Evolutionary conservation across 2,888 invertebrate species (phyloP).

Genomic region (Lottia gigantea): DNA sequence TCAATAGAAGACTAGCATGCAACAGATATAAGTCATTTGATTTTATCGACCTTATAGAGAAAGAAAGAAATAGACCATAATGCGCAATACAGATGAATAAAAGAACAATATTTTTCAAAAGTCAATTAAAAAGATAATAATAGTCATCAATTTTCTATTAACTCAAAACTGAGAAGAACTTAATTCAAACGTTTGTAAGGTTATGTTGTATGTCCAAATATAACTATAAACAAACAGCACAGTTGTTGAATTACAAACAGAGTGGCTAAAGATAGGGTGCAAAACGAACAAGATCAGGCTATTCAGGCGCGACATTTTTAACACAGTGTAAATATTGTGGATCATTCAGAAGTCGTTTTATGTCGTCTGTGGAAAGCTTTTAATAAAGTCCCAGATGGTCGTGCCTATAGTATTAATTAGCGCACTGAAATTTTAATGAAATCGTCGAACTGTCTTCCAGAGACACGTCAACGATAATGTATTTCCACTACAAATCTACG

Average conservation of each 20-base stretch:
- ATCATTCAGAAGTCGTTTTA: slow-evolving; percentile 5
- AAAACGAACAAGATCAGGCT: not conserved
- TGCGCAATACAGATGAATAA: no score
- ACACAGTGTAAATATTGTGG: slow-evolving; percentile 8
- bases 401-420: slow-evolving; percentile 9
- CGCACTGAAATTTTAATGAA: slow-evolving; percentile 10
- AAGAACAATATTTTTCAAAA: no score
- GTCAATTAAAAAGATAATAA: no score
- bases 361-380: slow-evolving; percentile 1
- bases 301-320: not conserved
- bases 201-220: not conserved
- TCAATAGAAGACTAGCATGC: no score
- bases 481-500: not conserved
- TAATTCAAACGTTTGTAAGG: not conserved
- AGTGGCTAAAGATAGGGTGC: not conserved
- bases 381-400: slow-evolving; percentile 6
- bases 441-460: not conserved
- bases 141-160: no score
- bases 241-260: not conserved
- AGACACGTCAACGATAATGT: slow-evolving; percentile 10
- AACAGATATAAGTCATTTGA: no score
- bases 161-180: no score
- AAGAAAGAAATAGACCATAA: no score
- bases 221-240: slow-evolving; percentile 2
- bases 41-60: no score